Evolutionary conservation across 1,140 invertebrate species (phyloP).

Genomic region (Pentalonia nigronervosa): DNA sequence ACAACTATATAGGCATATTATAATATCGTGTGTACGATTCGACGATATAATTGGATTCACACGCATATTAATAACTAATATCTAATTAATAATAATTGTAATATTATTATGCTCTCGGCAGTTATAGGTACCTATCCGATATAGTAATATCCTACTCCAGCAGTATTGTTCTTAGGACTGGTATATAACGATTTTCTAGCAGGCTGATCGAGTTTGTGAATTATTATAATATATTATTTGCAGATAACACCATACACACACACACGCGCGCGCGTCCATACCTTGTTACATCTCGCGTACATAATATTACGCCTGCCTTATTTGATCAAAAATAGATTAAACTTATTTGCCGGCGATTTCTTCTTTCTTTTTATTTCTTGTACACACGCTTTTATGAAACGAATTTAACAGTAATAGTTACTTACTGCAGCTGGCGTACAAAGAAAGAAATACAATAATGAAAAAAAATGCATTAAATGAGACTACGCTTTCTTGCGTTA

Average conservation of each 20-base stretch:
- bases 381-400: not conserved
- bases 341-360: not conserved
- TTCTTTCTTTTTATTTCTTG: not conserved
- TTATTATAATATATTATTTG: not conserved
- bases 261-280: not conserved
- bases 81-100: no score
- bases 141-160: not conserved
- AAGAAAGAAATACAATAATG: not conserved
- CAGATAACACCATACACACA: not conserved
- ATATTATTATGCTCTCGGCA: not conserved
- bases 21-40: not conserved
- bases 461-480: not conserved
- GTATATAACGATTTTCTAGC: not conserved
- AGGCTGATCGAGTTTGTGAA: not conserved
- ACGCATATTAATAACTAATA: not conserved
- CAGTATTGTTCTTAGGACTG: not conserved
- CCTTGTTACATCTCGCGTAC: not conserved
- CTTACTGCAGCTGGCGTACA: not conserved
- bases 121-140: not conserved
- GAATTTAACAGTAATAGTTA: constrained; percentile 8
- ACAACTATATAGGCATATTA: not conserved
- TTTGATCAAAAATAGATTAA: not conserved
- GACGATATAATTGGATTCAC: not conserved
- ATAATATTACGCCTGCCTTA: not conserved
- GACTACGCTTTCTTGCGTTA: not conserved